Conservation (phyloP, 2,888 invertebrate species). For the Cerceris rybyensis region DNA sequence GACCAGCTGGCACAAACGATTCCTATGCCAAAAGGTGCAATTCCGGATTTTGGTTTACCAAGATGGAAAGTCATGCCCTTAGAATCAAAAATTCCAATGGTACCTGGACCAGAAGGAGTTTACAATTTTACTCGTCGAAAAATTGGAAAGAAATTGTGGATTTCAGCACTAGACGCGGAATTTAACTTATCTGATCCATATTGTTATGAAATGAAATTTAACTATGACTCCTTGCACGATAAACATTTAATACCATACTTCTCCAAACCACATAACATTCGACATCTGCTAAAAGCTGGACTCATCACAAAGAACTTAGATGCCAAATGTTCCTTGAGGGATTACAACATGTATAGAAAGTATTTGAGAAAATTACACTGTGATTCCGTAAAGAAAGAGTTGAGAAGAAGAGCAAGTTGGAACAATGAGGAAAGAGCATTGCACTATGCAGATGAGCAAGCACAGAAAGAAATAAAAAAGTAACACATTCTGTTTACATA, state of each 20-base stretch:
- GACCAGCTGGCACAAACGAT: conserved; percentile 70
- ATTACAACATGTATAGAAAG: conserved; percentile 82
- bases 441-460: conserved; percentile 61
- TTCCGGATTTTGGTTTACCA: conserved; percentile 79
- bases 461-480: conserved; percentile 66
- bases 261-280: conserved; percentile 49
- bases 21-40: conserved; percentile 74
- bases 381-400: conserved; percentile 68
- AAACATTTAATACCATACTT: conserved; percentile 72
- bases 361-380: conserved; percentile 77
- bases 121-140: conserved; percentile 80
- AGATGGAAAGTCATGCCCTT: conserved; percentile 80
- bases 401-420: conserved; percentile 48
- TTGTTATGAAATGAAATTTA: conserved; percentile 68
- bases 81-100: conserved; percentile 81
- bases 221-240: conserved; percentile 78
- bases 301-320: conserved; percentile 78
- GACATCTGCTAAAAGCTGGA: conserved; percentile 68
- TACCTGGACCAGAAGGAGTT: conserved; percentile 78
- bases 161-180: conserved; percentile 53
- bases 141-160: conserved; percentile 75
- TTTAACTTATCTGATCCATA: conserved; percentile 77
- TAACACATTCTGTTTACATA: conserved; percentile 29
- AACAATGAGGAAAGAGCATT: conserved; percentile 61
- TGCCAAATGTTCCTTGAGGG: conserved; percentile 80